A percentile compares a stretch with the other conserved stretches of the same genome.
Conservation (phyloP, 2,888 invertebrate species). For the Athetis lepigone region DNA sequence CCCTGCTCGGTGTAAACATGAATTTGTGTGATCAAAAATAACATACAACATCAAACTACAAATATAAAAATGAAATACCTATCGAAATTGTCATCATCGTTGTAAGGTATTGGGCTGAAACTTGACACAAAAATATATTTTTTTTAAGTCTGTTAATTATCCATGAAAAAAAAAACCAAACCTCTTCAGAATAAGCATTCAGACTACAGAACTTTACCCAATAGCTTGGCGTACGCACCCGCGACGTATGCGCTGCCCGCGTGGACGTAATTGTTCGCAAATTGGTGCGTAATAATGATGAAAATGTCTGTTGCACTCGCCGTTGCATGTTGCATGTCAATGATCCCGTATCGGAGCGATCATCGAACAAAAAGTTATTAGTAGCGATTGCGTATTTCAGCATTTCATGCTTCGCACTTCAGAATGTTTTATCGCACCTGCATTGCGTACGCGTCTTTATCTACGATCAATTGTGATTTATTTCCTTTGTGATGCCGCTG, state of each 20-base stretch:
- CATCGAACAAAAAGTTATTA: conserved; percentile 39
- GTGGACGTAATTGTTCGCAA: conserved; percentile 59
- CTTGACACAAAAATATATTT: neutral
- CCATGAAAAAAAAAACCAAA: neutral
- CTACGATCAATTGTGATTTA: conserved; percentile 41
- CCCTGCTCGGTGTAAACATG: neutral
- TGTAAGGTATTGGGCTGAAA: neutral
- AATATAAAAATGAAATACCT: too few relatives aligned
- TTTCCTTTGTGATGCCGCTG: conserved; percentile 35
- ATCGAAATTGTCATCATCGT: too few relatives aligned
- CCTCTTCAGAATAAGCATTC: conserved; percentile 30
- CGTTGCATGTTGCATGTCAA: conserved; percentile 56
- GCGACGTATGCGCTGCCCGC: conserved; percentile 11
- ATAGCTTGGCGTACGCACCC: conserved; percentile 28
- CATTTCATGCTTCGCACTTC: conserved; percentile 25
- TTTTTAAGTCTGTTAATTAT: neutral
- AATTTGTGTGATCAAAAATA: neutral
- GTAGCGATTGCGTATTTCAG: conserved; percentile 48
- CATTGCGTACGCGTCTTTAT: conserved; percentile 39
- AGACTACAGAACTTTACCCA: conserved; percentile 17
- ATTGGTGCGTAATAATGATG: conserved; percentile 57
- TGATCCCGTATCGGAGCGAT: conserved; percentile 54
- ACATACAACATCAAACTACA: too few relatives aligned
- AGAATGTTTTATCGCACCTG: conserved; percentile 36
- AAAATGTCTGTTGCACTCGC: conserved; percentile 53